A percentile compares a stretch with the other conserved stretches of the same genome.
Conservation (phyloP, 2,113 vertebrate genomes). For the Telmatochromis brachygnathus region DNA sequence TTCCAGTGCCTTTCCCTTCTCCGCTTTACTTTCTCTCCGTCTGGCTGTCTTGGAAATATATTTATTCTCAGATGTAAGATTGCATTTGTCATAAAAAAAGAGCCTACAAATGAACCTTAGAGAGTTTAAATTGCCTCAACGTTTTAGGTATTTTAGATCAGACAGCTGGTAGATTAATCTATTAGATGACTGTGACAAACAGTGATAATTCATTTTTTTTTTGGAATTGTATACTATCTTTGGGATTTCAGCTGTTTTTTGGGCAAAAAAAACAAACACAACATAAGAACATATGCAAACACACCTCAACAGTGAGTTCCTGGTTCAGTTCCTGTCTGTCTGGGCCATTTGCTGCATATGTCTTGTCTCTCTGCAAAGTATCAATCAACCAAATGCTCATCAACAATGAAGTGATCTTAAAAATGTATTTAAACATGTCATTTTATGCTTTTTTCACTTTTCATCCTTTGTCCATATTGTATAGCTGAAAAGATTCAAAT, state of each 20-base stretch:
- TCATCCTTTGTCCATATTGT: background rate
- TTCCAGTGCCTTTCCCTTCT: slow-evolving; percentile 2
- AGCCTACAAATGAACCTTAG: background rate
- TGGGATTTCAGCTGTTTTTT: background rate
- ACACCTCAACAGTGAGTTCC: background rate
- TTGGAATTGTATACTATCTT: background rate
- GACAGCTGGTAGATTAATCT: background rate
- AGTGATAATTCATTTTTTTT: background rate
- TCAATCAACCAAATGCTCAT: background rate
- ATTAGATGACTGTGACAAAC: background rate
- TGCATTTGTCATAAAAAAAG: background rate
- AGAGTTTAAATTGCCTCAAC: background rate
- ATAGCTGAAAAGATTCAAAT: background rate
- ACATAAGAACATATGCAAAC: background rate
- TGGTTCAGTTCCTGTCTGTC: background rate
- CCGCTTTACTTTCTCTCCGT: slow-evolving; percentile 1
- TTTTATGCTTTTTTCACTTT: background rate
- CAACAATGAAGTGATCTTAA: background rate
- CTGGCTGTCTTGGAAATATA: background rate
- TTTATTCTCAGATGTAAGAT: background rate
- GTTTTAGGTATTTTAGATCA: background rate
- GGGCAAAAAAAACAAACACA: background rate
- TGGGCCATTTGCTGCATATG: background rate
- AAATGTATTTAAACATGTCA: background rate
- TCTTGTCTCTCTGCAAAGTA: background rate